These are phyloP conservation scores for Dendrolimus houi DNA, from an alignment of 2,888 invertebrate species.

Conservation along the genomic window DNA sequence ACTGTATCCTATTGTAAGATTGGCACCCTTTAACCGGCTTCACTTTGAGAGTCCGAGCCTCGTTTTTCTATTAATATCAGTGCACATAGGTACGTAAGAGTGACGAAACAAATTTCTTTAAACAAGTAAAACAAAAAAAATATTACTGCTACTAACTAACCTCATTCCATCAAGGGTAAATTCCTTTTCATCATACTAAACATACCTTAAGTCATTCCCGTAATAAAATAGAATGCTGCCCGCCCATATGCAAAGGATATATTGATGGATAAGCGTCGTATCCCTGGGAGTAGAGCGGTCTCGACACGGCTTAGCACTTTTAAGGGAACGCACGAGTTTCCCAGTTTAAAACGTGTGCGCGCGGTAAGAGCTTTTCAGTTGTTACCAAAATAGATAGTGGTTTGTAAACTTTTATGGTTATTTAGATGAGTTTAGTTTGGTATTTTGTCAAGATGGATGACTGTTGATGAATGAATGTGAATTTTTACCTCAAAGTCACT, in stretches of 20 bases:
- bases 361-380: constrained; percentile 30
- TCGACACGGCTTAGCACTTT: constrained; percentile 75
- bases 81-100: too few species aligned
- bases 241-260: constrained; percentile 62
- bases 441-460: background rate
- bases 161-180: too few species aligned
- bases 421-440: constrained; percentile 5
- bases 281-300: constrained; percentile 63
- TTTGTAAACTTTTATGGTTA: constrained; percentile 10
- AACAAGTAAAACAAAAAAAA: too few species aligned
- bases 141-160: too few species aligned
- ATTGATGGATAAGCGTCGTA: constrained; percentile 71
- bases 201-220: background rate
- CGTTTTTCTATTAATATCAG: too few species aligned
- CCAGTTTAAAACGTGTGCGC: constrained; percentile 41
- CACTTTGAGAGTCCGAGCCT: too few species aligned
- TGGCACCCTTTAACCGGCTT: too few species aligned
- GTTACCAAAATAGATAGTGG: constrained; percentile 15
- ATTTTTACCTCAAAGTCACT: too few species aligned
- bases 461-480: too few species aligned
- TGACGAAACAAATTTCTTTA: too few species aligned
- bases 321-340: constrained; percentile 36
- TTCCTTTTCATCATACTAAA: background rate
- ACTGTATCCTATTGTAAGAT: too few species aligned
- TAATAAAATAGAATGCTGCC: background rate